These are phyloP conservation scores for Polymixis flavicincta DNA, from an alignment of 2,888 invertebrate species.

Conservation along the genomic window DNA sequence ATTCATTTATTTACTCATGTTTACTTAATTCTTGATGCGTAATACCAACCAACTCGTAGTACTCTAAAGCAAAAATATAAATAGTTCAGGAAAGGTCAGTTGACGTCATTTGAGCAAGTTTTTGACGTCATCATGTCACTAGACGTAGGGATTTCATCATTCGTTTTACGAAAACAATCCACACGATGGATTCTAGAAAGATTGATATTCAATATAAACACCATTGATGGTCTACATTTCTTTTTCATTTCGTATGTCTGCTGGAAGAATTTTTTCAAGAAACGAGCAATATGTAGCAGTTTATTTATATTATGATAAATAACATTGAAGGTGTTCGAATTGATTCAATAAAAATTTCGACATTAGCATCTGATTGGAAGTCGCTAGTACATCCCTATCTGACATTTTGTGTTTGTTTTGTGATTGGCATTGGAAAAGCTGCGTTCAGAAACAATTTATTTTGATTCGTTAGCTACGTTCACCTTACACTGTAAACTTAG, in stretches of 20 bases:
- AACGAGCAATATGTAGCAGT: not conserved
- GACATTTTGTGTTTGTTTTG: not conserved
- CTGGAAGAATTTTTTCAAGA: not conserved
- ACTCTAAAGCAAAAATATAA: slow-evolving; percentile 33
- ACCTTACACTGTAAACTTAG: not conserved
- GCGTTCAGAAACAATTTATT: slow-evolving; percentile 8
- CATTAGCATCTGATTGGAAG: not conserved
- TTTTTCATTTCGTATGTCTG: not conserved
- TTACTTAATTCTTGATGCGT: slow-evolving; percentile 49
- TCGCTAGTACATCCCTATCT: not conserved
- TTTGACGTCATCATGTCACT: slow-evolving; percentile 50
- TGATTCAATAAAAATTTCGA: not conserved
- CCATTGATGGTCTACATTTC: not conserved
- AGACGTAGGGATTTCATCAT: slow-evolving; percentile 46
- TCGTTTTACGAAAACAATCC: not conserved
- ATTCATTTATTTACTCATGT: slow-evolving; percentile 24
- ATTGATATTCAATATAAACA: not conserved
- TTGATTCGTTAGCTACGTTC: not conserved
- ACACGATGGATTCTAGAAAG: not conserved
- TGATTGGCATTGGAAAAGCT: not conserved
- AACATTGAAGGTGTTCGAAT: not conserved
- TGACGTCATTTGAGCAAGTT: slow-evolving; percentile 47
- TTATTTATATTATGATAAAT: too few species aligned
- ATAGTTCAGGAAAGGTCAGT: slow-evolving; percentile 39
- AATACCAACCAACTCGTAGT: slow-evolving; percentile 21